Percentiles rank a stretch among this genome's conserved stretches.
Conservation (phyloP, 2,113 vertebrate genomes). For the Pampusana beccarii region DNA sequence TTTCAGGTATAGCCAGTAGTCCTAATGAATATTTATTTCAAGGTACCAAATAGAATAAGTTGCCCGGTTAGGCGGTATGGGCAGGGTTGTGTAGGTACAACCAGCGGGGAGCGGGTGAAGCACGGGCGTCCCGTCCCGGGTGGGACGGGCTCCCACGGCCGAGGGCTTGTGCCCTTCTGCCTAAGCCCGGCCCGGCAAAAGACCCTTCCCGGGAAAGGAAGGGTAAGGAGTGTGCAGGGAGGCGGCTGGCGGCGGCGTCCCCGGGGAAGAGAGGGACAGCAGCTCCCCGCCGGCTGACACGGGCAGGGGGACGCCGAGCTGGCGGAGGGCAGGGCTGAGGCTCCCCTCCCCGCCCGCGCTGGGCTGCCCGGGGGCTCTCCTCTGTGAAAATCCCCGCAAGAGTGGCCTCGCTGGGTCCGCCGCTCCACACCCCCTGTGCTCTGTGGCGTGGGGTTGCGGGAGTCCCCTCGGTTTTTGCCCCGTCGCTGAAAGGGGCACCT, state of each 20-base stretch:
- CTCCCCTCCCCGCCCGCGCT: not conserved
- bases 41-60: not conserved
- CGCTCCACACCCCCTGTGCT: not conserved
- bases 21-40: constrained; percentile 53
- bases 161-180: not conserved
- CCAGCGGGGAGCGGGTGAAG: not conserved
- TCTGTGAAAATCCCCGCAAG: not conserved
- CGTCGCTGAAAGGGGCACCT: not conserved
- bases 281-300: not conserved
- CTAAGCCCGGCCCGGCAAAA: not conserved
- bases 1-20: constrained; percentile 36
- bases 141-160: not conserved
- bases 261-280: not conserved
- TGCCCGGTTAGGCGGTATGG: rapidly evolving
- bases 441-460: not conserved
- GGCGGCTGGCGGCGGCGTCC: not conserved
- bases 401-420: not conserved
- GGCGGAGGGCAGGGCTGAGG: not conserved
- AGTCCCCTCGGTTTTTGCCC: not conserved
- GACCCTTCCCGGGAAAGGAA: not conserved
- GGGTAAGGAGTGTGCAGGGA: not conserved
- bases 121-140: not conserved
- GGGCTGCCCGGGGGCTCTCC: not conserved
- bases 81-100: not conserved
- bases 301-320: not conserved